Percentiles rank a stretch among this genome's conserved stretches.
Evolutionary conservation across 1,140 invertebrate genomes (phyloP).

Genomic region (Pseudoatta argentina): DNA sequence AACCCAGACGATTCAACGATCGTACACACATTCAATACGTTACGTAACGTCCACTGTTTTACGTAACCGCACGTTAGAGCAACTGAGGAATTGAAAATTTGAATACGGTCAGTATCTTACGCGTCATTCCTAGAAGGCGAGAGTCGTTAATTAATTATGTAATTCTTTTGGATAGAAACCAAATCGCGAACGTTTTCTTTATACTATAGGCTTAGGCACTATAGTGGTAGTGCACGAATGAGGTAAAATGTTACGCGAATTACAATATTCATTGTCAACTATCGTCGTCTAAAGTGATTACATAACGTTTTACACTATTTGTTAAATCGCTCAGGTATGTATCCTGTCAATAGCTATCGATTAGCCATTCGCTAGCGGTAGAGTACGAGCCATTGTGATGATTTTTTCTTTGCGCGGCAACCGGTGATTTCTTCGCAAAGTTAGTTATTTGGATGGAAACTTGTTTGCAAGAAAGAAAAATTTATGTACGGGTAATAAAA

Average conservation of each 20-base stretch:
- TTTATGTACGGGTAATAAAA: neutral
- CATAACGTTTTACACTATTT: slow-evolving; percentile 2
- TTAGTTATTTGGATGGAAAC: neutral
- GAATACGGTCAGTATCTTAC: neutral
- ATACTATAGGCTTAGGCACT: neutral
- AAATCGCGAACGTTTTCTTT: neutral
- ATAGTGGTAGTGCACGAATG: neutral
- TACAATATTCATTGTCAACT: neutral
- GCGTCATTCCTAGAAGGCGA: neutral
- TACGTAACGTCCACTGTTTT: slow-evolving; percentile 39
- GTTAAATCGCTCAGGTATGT: neutral
- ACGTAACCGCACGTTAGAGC: neutral
- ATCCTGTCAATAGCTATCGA: slow-evolving; percentile 18
- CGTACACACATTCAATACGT: slow-evolving; percentile 2
- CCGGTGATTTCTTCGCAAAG: neutral
- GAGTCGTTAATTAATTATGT: slow-evolving; percentile 38
- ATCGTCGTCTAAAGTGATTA: neutral
- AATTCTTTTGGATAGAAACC: neutral
- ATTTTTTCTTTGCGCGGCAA: neutral
- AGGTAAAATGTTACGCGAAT: slow-evolving; percentile 21
- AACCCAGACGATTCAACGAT: slow-evolving; percentile 14
- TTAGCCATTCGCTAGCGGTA: neutral
- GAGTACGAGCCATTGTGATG: neutral
- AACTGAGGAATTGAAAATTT: slow-evolving; percentile 39
- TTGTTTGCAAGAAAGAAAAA: neutral